phyloP scores from a whole-genome alignment of 2,797 vertebrate species.

The Hemitrygon akajei region DNA sequence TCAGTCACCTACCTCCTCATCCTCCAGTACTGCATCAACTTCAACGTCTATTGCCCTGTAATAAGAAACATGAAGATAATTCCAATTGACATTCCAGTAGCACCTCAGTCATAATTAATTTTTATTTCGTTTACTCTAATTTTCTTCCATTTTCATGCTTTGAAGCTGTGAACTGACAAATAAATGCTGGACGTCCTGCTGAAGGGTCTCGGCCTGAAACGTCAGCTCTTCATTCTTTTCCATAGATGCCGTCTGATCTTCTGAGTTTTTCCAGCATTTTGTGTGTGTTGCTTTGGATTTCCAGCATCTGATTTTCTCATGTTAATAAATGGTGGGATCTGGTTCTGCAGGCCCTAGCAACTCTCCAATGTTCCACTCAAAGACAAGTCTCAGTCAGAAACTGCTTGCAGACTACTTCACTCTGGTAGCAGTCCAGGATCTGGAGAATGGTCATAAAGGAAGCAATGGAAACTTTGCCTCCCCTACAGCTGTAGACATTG shows the following conservation, averaged over 20 bases:
- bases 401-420: not conserved
- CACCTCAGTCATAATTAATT: not conserved
- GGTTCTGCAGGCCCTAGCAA: not conserved
- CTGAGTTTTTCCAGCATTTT: no score
- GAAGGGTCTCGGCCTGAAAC: no score
- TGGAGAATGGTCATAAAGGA: not conserved
- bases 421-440: not conserved
- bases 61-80: constrained; percentile 41
- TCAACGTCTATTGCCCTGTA: constrained; percentile 69
- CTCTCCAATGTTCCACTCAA: not conserved
- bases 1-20: constrained; percentile 51
- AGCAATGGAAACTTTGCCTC: not conserved
- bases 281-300: no score
- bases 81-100: not conserved
- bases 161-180: not conserved
- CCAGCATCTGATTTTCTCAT: no score
- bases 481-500: not conserved
- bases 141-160: not conserved
- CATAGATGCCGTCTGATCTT: no score
- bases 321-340: not conserved
- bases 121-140: not conserved
- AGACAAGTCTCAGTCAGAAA: not conserved
- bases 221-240: no score
- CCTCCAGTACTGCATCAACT: constrained; percentile 64
- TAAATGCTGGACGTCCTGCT: no score